These are phyloP conservation scores for Abrostola tripartita DNA, from an alignment of 2,888 invertebrate genomes.

Conservation along the genomic window DNA sequence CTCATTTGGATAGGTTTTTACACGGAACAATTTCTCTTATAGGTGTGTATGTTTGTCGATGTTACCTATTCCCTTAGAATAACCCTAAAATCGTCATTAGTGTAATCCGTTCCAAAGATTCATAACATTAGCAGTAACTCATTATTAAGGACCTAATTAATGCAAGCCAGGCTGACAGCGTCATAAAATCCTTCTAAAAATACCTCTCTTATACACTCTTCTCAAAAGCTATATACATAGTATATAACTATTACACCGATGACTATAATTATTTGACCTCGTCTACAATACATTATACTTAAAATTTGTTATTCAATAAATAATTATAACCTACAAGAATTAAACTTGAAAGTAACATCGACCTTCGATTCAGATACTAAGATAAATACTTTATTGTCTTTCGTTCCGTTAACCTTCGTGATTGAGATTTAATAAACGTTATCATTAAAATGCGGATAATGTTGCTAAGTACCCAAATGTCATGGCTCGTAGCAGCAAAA, in stretches of 20 bases:
- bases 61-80: not conserved
- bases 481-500: slow-evolving; percentile 48
- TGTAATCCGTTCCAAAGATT: too few species aligned
- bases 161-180: too few species aligned
- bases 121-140: too few species aligned
- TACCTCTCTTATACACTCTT: too few species aligned
- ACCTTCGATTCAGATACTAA: slow-evolving; percentile 57
- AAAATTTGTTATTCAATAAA: slow-evolving; percentile 33
- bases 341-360: slow-evolving; percentile 51
- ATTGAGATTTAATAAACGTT: slow-evolving; percentile 60
- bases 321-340: slow-evolving; percentile 42
- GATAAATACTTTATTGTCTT: slow-evolving; percentile 62
- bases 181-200: too few species aligned
- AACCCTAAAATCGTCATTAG: too few species aligned
- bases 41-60: not conserved
- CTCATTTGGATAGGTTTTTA: not conserved
- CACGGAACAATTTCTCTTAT: not conserved
- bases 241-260: not conserved
- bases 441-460: slow-evolving; percentile 53
- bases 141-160: too few species aligned
- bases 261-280: slow-evolving; percentile 12
- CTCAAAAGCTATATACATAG: not conserved
- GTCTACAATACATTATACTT: slow-evolving; percentile 8
- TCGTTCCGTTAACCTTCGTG: slow-evolving; percentile 59
- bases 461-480: slow-evolving; percentile 59